Conservation (phyloP, 2,888 invertebrate genomes). For the Melieria picta region DNA sequence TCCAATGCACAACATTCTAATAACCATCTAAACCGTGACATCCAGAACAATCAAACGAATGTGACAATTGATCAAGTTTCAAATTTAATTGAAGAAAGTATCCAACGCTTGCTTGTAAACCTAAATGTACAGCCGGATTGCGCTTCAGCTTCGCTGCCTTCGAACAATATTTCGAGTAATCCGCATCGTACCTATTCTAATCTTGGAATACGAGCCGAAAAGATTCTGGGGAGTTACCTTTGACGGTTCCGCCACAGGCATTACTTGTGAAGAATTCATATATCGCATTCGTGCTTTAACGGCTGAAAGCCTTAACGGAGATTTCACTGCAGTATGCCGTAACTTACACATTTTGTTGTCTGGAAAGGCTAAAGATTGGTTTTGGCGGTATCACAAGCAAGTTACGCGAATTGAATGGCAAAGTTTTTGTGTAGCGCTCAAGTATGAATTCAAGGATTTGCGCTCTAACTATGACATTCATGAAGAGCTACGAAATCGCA, state of each 20-base stretch:
- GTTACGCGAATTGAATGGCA: slow-evolving; percentile 19
- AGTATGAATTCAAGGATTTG: slow-evolving; percentile 23
- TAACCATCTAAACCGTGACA: no score
- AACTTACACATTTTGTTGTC: slow-evolving; percentile 26
- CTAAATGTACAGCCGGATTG: neutral
- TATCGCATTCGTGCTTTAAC: slow-evolving; percentile 28
- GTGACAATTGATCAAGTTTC: neutral
- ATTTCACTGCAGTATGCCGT: slow-evolving; percentile 24
- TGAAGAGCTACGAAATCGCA: slow-evolving; percentile 30
- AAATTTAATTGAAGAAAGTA: neutral
- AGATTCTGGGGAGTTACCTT: slow-evolving; percentile 22
- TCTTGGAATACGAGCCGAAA: neutral
- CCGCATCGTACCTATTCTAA: neutral
- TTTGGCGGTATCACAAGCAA: slow-evolving; percentile 29
- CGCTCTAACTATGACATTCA: slow-evolving; percentile 28
- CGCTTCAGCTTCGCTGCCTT: no score
- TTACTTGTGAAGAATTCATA: slow-evolving; percentile 32
- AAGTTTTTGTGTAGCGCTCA: slow-evolving; percentile 22
- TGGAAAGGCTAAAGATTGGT: slow-evolving; percentile 28
- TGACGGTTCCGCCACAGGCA: slow-evolving; percentile 20
- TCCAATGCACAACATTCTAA: no score
- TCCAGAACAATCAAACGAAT: neutral
- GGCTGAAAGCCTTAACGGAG: slow-evolving; percentile 12
- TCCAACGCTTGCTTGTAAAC: neutral
- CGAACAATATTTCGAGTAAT: neutral